Conservation (phyloP, 2,797 vertebrate genomes). For the Sebastes kiyomatsui region DNA sequence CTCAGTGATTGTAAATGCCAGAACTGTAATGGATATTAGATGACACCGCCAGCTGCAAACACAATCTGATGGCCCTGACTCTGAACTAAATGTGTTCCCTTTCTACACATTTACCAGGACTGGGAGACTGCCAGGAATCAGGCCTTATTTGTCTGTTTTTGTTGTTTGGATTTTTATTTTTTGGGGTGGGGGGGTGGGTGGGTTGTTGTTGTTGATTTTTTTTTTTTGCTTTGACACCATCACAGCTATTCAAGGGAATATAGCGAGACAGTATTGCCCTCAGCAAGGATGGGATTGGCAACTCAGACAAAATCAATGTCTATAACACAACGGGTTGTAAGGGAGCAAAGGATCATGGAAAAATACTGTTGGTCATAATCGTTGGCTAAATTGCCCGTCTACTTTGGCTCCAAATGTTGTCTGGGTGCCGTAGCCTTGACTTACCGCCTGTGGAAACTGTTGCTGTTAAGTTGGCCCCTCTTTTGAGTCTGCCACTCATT, state of each 20-base stretch:
- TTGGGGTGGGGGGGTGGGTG: neutral
- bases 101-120: neutral
- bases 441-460: slow-evolving; percentile 46
- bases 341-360: slow-evolving; percentile 53
- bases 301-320: slow-evolving; percentile 68
- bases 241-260: slow-evolving; percentile 50
- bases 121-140: slow-evolving; percentile 16
- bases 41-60: neutral
- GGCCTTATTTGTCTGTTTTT: slow-evolving; percentile 20
- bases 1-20: slow-evolving; percentile 17
- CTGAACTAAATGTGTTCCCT: slow-evolving; percentile 1
- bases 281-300: slow-evolving; percentile 53
- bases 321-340: slow-evolving; percentile 48
- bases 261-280: slow-evolving; percentile 52
- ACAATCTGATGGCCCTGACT: neutral
- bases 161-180: neutral
- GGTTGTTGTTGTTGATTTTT: neutral
- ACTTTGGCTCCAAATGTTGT: slow-evolving; percentile 60
- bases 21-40: slow-evolving; percentile 7
- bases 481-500: slow-evolving; percentile 40
- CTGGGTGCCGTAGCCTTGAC: slow-evolving; percentile 41
- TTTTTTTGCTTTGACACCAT: slow-evolving; percentile 47
- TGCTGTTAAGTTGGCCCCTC: slow-evolving; percentile 37
- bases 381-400: slow-evolving; percentile 54
- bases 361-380: slow-evolving; percentile 59